phyloP scores from a whole-genome alignment of 2,888 invertebrate species.

The Dicroscelio sp. region DNA sequence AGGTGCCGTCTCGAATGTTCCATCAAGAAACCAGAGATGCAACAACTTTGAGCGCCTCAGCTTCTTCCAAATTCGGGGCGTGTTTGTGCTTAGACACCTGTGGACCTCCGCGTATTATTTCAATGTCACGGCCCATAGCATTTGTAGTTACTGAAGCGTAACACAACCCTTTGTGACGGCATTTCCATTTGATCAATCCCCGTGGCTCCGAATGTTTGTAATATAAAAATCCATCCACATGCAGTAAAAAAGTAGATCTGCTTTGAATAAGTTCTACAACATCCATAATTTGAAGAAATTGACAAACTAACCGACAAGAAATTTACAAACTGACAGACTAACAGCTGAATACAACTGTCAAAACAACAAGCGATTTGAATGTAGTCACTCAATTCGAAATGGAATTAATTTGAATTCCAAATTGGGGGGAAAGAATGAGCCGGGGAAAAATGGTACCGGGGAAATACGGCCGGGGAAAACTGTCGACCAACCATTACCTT shows the following conservation, averaged over 20 bases:
- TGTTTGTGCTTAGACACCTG: not conserved
- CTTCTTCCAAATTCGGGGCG: not conserved
- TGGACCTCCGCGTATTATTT: not conserved
- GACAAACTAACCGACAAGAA: no score
- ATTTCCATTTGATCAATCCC: not conserved
- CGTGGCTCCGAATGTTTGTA: not conserved
- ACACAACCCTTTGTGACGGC: not conserved
- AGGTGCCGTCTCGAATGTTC: slow-evolving; percentile 30
- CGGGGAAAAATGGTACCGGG: not conserved
- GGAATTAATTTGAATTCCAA: no score
- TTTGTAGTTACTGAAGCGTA: not conserved
- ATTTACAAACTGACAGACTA: no score
- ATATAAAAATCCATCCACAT: not conserved
- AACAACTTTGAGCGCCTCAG: not conserved
- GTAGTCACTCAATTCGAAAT: not conserved
- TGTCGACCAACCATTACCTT: no score
- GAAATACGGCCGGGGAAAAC: not conserved
- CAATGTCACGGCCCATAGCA: not conserved
- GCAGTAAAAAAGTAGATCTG: not conserved
- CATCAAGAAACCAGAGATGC: slow-evolving; percentile 15
- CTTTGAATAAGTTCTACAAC: not conserved
- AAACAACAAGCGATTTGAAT: not conserved
- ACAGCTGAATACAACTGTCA: not conserved
- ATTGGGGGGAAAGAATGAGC: not conserved
- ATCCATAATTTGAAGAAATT: no score